Evolutionary conservation across 2,888 invertebrate genomes (phyloP), one percentile per base, ranked within the genome.

Genomic region (Cryptus viduatorius): DNA sequence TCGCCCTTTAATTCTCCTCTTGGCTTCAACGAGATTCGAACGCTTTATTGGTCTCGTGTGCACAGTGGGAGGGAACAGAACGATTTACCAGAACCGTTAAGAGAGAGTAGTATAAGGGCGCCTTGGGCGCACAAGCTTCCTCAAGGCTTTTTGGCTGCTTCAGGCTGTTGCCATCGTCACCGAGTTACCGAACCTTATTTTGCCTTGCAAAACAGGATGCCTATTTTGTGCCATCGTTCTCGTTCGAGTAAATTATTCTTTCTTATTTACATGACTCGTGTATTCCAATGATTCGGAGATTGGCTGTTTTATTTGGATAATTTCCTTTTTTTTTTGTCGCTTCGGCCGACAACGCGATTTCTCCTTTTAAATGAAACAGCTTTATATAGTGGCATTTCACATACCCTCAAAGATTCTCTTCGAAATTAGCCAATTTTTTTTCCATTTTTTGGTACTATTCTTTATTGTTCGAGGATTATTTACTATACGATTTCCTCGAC

Each of bases 1-100:
- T 79, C 61, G 72, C 61, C 19, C 72, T 73, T 73, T 56, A 72
- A 76, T 71, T 56, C 14, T 72, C 37, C 61, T 31, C 69, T 61
- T 72, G 4, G 75, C 37, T 69, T 44, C 67, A 48, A 69, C 46
- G 48, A 64, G 75, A 50, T 69, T 65, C 12, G 24, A 53, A 72
- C 31, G 53, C 48, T 50, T 56, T 24, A 77, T 68, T 77, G 46
- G 77, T 68, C 68, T 59, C 42, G 65, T 29, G 64, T 12, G 68
- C 31, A 14, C 1, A 48, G 73, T 5, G 56, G 37, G 37, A 68
- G 69, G 44, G 69, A 48, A 80, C 48, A 19, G 68, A 68, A 61
- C 44, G 68, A 78, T 56, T 56, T 46, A 59, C 67, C 68, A 46
- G 19, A 68, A 69, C 44, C 44, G 46, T 50, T 46, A 64, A 75